Evolutionary conservation across 1,140 invertebrate genomes (phyloP), one percentile per base, ranked within the genome.

Genomic region (Sinella curviseta): DNA sequence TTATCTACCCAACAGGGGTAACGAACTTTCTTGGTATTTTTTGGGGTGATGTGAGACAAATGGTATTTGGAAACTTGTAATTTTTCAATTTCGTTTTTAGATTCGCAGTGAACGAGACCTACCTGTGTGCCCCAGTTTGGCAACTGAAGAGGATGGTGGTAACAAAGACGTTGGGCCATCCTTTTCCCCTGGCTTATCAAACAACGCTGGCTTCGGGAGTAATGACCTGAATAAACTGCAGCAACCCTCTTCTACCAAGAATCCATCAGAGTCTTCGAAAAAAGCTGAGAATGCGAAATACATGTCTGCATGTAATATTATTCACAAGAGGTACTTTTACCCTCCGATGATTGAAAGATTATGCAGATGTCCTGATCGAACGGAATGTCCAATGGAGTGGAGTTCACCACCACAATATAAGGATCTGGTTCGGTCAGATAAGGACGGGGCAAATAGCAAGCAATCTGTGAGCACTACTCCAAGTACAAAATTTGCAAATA

Each of bases 311-410:
- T 91, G 90, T 80, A 90, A 88, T 80, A 83, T 90, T 1, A 84
- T 90, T 77, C 88, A 90, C 77, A 83, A 87, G 14, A 85, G 89
- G 81, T 90, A 89, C 85, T 91, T 90, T 89, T 81, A 88, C 35
- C 86, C 88, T 1, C 84, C 85, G 28, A 84, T 89, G 33, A 86
- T 88, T 0, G 87, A 90, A 80, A 85, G 89, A 81, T 82, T 90
- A n/a, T 91, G 90, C 78, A 86, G 88, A 24, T 91, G 90, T 84
- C 84, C 88, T 1, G 87, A 88, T 75, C 85, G 88, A 20, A 85
- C 84, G n/a, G 89, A 90, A 81, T 91, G 90, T 83, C 88, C 89
- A 0, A 86, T 86, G 82, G 82, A 86, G 26, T 89, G 86, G 87
- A 84, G 83, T 35, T 82, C 57, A 77, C 77, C 77, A 14, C 78